These are phyloP conservation scores for Hapalemur alaotrensis DNA, from an alignment of 2,797 vertebrate species.

Conservation along the genomic window DNA sequence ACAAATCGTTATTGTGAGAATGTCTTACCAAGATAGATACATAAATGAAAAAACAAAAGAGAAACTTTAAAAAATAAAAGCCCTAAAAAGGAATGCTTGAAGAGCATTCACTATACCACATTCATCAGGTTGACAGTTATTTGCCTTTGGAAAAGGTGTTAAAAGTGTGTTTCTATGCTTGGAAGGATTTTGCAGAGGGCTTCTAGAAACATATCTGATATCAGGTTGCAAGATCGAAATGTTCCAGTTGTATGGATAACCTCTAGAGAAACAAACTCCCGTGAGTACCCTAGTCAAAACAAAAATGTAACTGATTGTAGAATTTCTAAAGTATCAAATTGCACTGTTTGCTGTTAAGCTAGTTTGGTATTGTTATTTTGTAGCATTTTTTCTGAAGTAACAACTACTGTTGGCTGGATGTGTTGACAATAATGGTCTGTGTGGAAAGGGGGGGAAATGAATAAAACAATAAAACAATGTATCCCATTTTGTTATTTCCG, in stretches of 20 bases:
- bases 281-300: neutral
- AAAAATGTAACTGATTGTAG: neutral
- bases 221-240: neutral
- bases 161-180: neutral
- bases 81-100: neutral
- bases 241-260: neutral
- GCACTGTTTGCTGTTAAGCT: neutral
- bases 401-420: neutral
- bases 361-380: neutral
- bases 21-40: neutral
- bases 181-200: conserved; percentile 5
- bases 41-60: neutral
- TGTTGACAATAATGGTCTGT: neutral
- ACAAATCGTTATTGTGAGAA: neutral
- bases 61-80: neutral
- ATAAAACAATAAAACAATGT: neutral
- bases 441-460: neutral
- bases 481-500: conserved; percentile 46
- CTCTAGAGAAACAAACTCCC: neutral
- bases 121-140: neutral
- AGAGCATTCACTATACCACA: neutral
- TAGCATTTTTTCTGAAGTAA: neutral
- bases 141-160: neutral
- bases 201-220: neutral
- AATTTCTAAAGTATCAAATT: neutral